Base-by-base conservation (phyloP, 1,140 invertebrate genomes). In the Maniola jurtina region DNA sequence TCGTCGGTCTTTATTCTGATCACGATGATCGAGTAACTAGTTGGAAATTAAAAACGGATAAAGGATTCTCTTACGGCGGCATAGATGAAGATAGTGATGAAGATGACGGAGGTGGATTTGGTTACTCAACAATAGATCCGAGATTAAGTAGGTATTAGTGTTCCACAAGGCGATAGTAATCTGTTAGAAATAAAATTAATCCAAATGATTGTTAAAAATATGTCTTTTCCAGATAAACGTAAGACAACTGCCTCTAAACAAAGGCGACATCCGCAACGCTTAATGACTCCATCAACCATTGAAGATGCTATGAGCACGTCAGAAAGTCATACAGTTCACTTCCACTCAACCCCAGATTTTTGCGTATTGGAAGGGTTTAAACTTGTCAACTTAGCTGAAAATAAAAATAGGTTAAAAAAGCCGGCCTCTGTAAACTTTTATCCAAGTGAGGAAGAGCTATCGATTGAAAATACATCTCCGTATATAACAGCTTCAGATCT, bases 361-460 rank as follows among this genome's bases (percentile, higher is more conserved):
- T 80, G 85, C 70, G 79, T 88, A 10, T 56, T 90, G 33, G 74
- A 87, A 72, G 83, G 82, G 13, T 90, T 88, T 67, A 89, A 89
- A 72, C 77, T 90, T 38, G 62, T 84, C 11, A 88, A 89, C 66
- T 76, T 88, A 62, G 64, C 67, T n/a, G 72, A 68, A 42, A 79
- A 72, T 55, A 88, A 76, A 70, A 83, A 79, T 68, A 77, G 73
- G 67, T 70, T 68, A 11, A 79, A 73, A 66, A 76, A 73, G 61
- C 79, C 75, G 9, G 77, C 75, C 0, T 71, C 77, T 40, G 70
- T 74, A 68, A 72, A 61, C 58, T 36, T 61, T 11, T 35, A 68
- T 38, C 62, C 83, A 14, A 71, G 63, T 57, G 68, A 75, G 16
- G 74, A 76, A 48, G 64, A 72, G 48, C 68, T 66, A 56, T 57